A percentile compares a stretch with the other conserved stretches of the same genome.
Conservation (phyloP, 2,888 invertebrate species). For the Tipula unca region DNA sequence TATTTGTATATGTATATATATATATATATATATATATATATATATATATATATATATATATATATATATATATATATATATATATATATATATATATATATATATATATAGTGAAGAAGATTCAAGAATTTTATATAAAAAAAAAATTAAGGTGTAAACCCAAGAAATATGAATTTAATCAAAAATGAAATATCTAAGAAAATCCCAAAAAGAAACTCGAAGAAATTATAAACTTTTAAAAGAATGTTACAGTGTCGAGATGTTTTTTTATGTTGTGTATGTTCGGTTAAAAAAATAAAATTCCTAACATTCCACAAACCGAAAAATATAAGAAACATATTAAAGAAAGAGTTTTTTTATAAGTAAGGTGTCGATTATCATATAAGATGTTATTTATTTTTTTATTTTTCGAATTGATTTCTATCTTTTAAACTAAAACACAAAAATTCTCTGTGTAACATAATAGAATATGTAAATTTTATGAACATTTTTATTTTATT, state of each 20-base stretch:
- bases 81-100: no score
- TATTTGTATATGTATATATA: no score
- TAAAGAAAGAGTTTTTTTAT: neutral
- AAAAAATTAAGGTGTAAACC: neutral
- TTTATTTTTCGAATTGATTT: neutral
- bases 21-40: no score
- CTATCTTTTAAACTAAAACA: constrained; percentile 14
- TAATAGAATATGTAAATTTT: neutral
- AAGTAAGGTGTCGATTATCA: neutral
- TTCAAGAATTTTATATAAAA: neutral
- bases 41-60: no score
- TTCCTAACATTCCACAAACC: neutral
- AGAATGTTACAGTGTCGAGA: neutral
- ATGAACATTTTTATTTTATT: neutral
- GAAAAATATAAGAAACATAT: neutral
- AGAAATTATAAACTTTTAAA: constrained; percentile 9
- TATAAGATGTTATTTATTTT: neutral
- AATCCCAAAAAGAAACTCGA: constrained; percentile 14
- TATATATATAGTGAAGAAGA: neutral
- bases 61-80: no score
- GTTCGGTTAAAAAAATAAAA: neutral
- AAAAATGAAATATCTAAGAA: neutral
- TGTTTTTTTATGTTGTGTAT: neutral
- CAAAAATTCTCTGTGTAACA: neutral
- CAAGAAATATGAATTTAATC: neutral